Evolutionary conservation across 2,797 vertebrate genomes (phyloP).

Genomic region (Pipistrellus pipistrellus): DNA sequence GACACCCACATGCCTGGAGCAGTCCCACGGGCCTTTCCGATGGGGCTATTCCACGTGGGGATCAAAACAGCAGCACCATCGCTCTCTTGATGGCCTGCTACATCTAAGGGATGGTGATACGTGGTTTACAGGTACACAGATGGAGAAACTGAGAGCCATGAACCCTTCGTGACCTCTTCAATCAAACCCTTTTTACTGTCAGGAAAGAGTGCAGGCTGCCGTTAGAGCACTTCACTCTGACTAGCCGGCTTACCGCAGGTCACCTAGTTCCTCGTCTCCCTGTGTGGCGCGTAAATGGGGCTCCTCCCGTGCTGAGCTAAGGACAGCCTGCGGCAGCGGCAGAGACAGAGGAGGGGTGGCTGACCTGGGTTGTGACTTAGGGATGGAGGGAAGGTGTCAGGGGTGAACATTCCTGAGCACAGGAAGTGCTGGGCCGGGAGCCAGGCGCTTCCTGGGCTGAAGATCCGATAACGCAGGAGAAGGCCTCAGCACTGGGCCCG

Average conservation of each 20-base stretch:
- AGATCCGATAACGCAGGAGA: neutral
- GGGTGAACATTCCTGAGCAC: neutral
- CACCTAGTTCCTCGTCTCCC: neutral
- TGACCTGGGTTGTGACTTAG: fast-evolving
- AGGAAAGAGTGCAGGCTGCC: neutral
- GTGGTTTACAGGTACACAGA: neutral
- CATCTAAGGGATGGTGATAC: neutral
- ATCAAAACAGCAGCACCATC: neutral
- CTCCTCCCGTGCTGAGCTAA: neutral
- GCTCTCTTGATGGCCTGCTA: neutral
- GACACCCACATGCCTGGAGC: neutral
- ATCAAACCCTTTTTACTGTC: neutral
- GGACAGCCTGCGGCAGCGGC: neutral
- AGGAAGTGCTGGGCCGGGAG: too few relatives aligned
- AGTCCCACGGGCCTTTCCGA: neutral
- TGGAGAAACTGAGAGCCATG: neutral
- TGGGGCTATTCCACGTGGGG: neutral
- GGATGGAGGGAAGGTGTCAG: neutral
- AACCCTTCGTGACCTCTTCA: neutral
- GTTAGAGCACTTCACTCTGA: neutral
- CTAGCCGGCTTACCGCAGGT: neutral
- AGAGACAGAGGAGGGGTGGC: neutral
- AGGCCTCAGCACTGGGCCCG: neutral
- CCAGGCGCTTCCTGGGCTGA: too few relatives aligned
- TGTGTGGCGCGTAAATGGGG: fast-evolving